Conservation (phyloP, 2,888 invertebrate species). For the Synanthedon formicaeformis region DNA sequence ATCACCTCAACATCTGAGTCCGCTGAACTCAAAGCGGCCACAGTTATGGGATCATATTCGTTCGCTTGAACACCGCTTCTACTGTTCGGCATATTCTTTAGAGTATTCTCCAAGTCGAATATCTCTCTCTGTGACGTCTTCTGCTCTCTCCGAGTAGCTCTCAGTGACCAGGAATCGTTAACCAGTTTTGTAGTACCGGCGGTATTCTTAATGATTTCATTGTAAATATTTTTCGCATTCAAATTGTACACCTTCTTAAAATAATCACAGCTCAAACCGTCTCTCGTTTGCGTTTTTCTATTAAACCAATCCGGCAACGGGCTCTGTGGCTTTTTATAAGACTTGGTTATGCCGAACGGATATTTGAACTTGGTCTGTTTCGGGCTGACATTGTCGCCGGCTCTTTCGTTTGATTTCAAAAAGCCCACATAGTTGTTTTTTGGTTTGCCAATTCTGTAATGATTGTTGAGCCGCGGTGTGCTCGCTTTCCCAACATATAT, state of each 20-base stretch:
- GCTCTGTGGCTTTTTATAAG: constrained; percentile 40
- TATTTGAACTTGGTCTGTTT: constrained; percentile 38
- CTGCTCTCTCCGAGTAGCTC: constrained; percentile 40
- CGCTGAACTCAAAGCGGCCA: constrained; percentile 56
- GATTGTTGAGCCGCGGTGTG: constrained; percentile 31
- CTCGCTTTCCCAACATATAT: constrained; percentile 48
- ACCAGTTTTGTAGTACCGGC: constrained; percentile 36
- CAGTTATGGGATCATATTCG: constrained; percentile 56
- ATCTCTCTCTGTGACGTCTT: constrained; percentile 45
- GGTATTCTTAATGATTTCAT: constrained; percentile 60
- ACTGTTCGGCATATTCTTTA: constrained; percentile 17
- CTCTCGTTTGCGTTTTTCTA: constrained; percentile 23
- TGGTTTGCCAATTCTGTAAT: constrained; percentile 35
- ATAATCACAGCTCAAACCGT: constrained; percentile 39
- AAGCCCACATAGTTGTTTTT: constrained; percentile 14
- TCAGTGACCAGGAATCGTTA: constrained; percentile 43
- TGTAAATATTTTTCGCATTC: constrained; percentile 69
- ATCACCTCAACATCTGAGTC: constrained; percentile 57
- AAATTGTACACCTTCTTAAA: constrained; percentile 66
- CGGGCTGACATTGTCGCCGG: constrained; percentile 14
- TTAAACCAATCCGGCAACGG: constrained; percentile 5
- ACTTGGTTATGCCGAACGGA: constrained; percentile 45
- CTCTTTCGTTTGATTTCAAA: constrained; percentile 1
- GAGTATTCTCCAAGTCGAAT: constrained; percentile 35
- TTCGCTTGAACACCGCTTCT: constrained; percentile 11